These are phyloP conservation scores for Lindbergichthys nudifrons DNA, from an alignment of 2,797 vertebrate genomes.

Conservation along the genomic window DNA sequence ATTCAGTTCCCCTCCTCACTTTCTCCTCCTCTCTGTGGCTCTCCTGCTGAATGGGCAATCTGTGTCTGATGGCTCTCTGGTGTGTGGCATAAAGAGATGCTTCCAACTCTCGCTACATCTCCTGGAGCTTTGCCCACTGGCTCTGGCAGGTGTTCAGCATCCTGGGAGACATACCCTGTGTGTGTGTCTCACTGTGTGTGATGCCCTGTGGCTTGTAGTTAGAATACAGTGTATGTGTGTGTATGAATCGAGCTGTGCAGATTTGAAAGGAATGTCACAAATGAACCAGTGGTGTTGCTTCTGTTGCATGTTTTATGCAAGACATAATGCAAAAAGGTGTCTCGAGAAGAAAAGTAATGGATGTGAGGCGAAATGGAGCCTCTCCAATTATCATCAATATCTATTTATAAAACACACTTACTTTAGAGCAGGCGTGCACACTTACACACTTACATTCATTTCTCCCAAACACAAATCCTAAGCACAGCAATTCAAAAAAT, in stretches of 20 bases:
- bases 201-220: conserved; percentile 32
- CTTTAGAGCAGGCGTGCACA: background rate
- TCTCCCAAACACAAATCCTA: background rate
- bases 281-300: conserved; percentile 2
- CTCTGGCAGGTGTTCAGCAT: conserved; percentile 64
- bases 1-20: conserved; percentile 26
- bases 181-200: conserved; percentile 35
- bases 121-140: conserved; percentile 56
- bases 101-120: conserved; percentile 59
- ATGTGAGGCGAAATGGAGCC: background rate
- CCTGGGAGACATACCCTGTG: conserved; percentile 37
- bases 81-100: conserved; percentile 56
- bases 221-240: background rate
- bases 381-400: background rate
- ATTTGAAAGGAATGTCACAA: conserved; percentile 20
- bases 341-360: background rate
- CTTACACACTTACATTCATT: background rate
- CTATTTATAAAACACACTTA: too few relatives aligned
- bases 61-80: conserved; percentile 43
- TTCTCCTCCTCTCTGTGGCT: conserved; percentile 26
- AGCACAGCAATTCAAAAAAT: background rate
- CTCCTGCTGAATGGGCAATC: conserved; percentile 58
- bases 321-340: background rate
- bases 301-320: conserved; percentile 10
- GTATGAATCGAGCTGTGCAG: conserved; percentile 4